Evolutionary conservation across 2,888 invertebrate genomes (phyloP).

Genomic region (Noctua janthina): DNA sequence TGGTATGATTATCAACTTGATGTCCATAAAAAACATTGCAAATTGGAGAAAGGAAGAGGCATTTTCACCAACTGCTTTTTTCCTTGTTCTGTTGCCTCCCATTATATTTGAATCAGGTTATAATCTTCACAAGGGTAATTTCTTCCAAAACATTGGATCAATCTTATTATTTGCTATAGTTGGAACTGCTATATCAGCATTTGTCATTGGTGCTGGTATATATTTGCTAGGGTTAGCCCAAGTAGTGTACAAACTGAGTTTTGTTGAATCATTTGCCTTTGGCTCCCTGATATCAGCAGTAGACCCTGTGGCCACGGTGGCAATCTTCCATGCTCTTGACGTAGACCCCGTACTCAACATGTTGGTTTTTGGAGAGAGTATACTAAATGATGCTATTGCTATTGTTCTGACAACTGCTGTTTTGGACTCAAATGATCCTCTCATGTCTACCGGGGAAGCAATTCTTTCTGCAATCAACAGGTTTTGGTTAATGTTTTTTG

Average conservation of each 20-base stretch:
- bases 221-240: slow-evolving; percentile 98
- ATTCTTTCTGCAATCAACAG: slow-evolving; percentile 96
- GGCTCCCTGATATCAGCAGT: slow-evolving; percentile 99
- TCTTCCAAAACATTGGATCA: slow-evolving; percentile 99
- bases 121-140: slow-evolving; percentile 99
- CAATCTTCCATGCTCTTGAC: slow-evolving; percentile 99
- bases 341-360: slow-evolving; percentile 99
- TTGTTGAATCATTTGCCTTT: slow-evolving; percentile 99
- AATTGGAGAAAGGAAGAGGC: slow-evolving; percentile 99
- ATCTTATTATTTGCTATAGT: slow-evolving; percentile 99
- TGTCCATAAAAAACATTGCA: slow-evolving; percentile 96
- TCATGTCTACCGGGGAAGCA: slow-evolving; percentile 94
- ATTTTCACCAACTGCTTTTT: slow-evolving; percentile 99
- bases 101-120: slow-evolving; percentile 99
- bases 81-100: slow-evolving; percentile 98
- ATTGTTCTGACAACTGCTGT: slow-evolving; percentile 98
- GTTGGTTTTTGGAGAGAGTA: slow-evolving; percentile 99
- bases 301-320: slow-evolving; percentile 99
- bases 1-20: slow-evolving; percentile 96
- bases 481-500: slow-evolving; percentile 99
- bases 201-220: slow-evolving; percentile 98
- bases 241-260: slow-evolving; percentile 97
- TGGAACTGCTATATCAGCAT: slow-evolving; percentile 98
- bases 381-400: slow-evolving; percentile 99
- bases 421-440: slow-evolving; percentile 91